These are phyloP conservation scores for Embiotoca jacksoni DNA, from an alignment of 2,113 vertebrate species.

Conservation along the genomic window DNA sequence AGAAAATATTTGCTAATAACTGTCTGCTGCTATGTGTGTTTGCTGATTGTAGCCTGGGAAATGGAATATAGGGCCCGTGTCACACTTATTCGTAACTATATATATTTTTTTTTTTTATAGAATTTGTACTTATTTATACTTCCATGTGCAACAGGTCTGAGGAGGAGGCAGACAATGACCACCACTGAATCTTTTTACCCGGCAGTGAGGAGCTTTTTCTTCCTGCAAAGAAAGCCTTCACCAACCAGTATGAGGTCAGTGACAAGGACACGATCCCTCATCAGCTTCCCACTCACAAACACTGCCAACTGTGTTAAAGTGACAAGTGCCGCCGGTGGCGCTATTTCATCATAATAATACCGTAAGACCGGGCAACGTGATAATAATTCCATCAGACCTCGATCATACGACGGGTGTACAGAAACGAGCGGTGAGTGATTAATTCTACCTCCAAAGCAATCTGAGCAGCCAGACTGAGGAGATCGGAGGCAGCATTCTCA, in stretches of 20 bases:
- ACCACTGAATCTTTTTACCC: background rate
- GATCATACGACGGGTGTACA: background rate
- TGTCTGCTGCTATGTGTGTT: background rate
- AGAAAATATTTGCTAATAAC: background rate
- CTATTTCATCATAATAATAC: slow-evolving; percentile 12
- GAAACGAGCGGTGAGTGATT: background rate
- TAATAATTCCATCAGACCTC: slow-evolving; percentile 10
- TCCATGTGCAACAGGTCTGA: background rate
- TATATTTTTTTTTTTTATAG: too few relatives aligned
- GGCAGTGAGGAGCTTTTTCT: slow-evolving; percentile 10
- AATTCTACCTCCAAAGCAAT: slow-evolving; percentile 91
- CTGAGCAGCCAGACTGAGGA: slow-evolving; percentile 90
- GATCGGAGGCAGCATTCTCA: slow-evolving; percentile 76
- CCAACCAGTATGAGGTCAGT: slow-evolving; percentile 21
- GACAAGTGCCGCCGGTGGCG: slow-evolving; percentile 12
- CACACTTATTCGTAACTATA: too few relatives aligned
- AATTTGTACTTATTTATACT: background rate
- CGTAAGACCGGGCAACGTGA: background rate
- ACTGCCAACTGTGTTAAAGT: slow-evolving; percentile 12
- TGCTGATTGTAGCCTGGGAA: background rate
- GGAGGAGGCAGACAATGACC: background rate
- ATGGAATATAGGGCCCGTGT: background rate
- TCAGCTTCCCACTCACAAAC: slow-evolving; percentile 20
- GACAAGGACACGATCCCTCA: slow-evolving; percentile 17
- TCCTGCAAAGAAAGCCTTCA: slow-evolving; percentile 2